Base-by-base conservation (phyloP, 2,888 invertebrate genomes). In the Luperina testacea region DNA sequence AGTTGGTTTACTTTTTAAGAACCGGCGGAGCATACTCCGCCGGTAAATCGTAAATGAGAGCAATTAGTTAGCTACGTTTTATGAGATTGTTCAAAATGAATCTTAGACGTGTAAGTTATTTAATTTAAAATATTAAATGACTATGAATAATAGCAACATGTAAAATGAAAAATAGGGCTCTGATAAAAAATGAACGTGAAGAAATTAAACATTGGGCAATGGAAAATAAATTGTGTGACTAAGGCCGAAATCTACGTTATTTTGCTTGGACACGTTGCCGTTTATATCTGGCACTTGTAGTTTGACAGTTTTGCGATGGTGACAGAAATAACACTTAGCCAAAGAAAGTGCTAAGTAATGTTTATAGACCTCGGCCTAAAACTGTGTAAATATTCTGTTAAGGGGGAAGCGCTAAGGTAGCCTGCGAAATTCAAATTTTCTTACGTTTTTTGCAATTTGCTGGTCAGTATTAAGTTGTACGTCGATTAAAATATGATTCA, bases 1-100 rank as follows among this genome's bases (percentile, higher is more conserved):
- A 70, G 65, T 77, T 73, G 48, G 69, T 75, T 72, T 82, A 61
- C 20, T 77, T 73, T 72, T 68, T 24, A 69, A 61, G 61, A 67
- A 64, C 38, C 6, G 38, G 68, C 9, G 27, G 51, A 69, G 57
- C 63, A 20, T 72, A 32, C 32, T 32, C 32, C 32, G 32, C 32
- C 32, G 32, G 32, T 32, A 32, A 32, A 32, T 32, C 17, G 38
- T 68, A 78, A 63, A 64, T 45, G n/a, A 20, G 15, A 42, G 27
- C 64, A 38, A 75, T 78, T 67, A 64, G 32, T 68, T 74, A 27
- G 24, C n/a, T 51, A 4, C 42, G 6, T 32, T 70, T 82, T 51
- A 53, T 61, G 38, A 67, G n/a, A 69, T 63, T 42, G 24, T 65
- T 82, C 61, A 0, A 69, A 69, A 57, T 73, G 1, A 32, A 45